These are phyloP conservation scores for Drosophila pectinifera DNA, from an alignment of 1,140 invertebrate species.

Conservation along the genomic window DNA sequence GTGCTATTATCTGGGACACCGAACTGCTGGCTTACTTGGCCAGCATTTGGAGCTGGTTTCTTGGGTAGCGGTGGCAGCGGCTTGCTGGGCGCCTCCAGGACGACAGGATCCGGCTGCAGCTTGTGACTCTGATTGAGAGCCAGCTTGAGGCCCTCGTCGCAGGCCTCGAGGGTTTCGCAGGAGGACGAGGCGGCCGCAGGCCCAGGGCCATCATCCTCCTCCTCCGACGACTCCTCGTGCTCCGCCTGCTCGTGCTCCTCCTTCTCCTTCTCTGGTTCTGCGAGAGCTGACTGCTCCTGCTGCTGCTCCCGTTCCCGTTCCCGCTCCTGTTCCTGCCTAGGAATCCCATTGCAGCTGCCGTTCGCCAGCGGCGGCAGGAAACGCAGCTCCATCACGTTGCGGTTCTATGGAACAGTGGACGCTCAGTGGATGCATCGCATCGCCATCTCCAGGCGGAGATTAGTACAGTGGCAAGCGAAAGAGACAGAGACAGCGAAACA, in stretches of 20 bases:
- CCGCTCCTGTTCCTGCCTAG: slow-evolving; percentile 20
- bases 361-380: slow-evolving; percentile 67
- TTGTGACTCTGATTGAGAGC: slow-evolving; percentile 3
- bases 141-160: slow-evolving; percentile 59
- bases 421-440: slow-evolving; percentile 52
- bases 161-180: slow-evolving; percentile 79
- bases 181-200: slow-evolving; percentile 69
- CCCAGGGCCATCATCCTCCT: slow-evolving; percentile 5
- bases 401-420: slow-evolving; percentile 81
- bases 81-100: slow-evolving; percentile 66
- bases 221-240: slow-evolving; percentile 11
- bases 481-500: slow-evolving; percentile 28
- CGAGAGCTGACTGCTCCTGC: slow-evolving; percentile 17
- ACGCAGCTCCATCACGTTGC: slow-evolving; percentile 84
- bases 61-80: slow-evolving; percentile 75
- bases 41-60: slow-evolving; percentile 39
- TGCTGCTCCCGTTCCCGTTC: slow-evolving; percentile 14
- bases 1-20: slow-evolving; percentile 10
- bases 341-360: slow-evolving; percentile 23
- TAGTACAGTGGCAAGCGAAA: slow-evolving; percentile 28
- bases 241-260: neutral
- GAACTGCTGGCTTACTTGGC: slow-evolving; percentile 52
- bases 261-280: neutral
- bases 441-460: slow-evolving; percentile 27
- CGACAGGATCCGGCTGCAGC: slow-evolving; percentile 4